A percentile compares a stretch with the other conserved stretches of the same genome.
These are phyloP conservation scores for Lamellibrachia satsuma DNA, from an alignment of 2,888 invertebrate species.

Conservation along the genomic window DNA sequence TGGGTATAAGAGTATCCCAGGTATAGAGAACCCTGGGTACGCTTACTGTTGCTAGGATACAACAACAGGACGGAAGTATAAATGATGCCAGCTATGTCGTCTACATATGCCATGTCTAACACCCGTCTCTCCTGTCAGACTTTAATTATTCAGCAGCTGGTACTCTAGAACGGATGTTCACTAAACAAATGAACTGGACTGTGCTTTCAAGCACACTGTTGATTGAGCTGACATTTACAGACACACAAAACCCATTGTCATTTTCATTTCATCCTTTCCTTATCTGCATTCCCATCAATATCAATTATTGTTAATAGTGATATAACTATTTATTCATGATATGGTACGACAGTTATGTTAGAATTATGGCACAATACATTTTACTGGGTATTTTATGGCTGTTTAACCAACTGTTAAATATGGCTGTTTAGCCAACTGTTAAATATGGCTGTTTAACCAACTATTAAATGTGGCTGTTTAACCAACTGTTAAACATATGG, in stretches of 20 bases:
- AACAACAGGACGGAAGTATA: neutral
- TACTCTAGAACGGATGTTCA: neutral
- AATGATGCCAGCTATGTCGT: neutral
- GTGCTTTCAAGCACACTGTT: neutral
- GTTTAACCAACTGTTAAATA: neutral
- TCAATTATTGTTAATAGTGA: neutral
- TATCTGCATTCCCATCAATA: neutral
- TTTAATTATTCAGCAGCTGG: constrained; percentile 2
- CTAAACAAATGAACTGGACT: neutral
- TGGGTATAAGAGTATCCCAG: too few relatives aligned
- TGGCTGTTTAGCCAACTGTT: too few relatives aligned
- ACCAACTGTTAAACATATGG: too few relatives aligned
- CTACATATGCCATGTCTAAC: neutral
- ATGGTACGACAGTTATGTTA: neutral
- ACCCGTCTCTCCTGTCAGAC: neutral
- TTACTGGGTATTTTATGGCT: neutral
- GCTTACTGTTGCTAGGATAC: neutral
- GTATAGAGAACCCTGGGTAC: too few relatives aligned
- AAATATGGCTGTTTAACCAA: too few relatives aligned
- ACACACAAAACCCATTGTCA: neutral
- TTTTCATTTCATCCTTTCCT: neutral
- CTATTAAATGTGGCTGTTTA: too few relatives aligned
- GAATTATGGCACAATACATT: neutral
- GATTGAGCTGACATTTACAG: neutral
- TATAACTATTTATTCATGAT: neutral